Conservation (phyloP, 2,797 vertebrate genomes). For the Mormyrops attenuatus region DNA sequence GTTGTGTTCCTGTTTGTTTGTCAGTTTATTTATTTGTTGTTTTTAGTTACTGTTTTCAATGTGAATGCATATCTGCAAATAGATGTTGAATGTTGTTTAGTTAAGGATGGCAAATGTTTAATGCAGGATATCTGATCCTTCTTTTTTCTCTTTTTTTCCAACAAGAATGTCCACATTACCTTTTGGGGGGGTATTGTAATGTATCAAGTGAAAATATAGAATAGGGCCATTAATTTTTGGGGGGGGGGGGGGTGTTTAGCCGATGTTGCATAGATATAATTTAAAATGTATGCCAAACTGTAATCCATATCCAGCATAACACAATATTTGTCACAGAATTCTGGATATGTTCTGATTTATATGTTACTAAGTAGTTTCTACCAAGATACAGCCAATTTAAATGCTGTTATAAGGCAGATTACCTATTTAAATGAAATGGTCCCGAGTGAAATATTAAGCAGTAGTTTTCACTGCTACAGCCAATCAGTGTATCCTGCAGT, state of each 20-base stretch:
- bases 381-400: background rate
- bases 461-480: slow-evolving; percentile 26
- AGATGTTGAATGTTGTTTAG: slow-evolving; percentile 92
- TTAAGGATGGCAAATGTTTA: slow-evolving; percentile 80
- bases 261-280: background rate
- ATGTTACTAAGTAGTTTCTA: background rate
- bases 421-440: background rate
- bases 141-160: background rate
- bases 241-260: background rate
- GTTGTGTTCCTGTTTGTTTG: slow-evolving; percentile 71
- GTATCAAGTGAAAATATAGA: background rate
- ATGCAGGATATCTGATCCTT: slow-evolving; percentile 81
- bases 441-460: background rate
- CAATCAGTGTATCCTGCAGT: slow-evolving; percentile 81
- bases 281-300: background rate
- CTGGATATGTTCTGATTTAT: slow-evolving; percentile 1
- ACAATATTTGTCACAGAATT: background rate
- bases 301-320: slow-evolving; percentile 6
- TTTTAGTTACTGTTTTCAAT: slow-evolving; percentile 81
- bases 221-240: slow-evolving; percentile 4
- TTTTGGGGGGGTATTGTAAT: background rate
- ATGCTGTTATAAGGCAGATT: background rate
- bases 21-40: slow-evolving; percentile 68
- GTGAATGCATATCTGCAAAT: slow-evolving; percentile 85
- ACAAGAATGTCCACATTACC: slow-evolving; percentile 2